A percentile compares a stretch with the other conserved stretches of the same genome.
phyloP scores from a whole-genome alignment of 2,797 vertebrate species.

The Notamacropus eugenii region DNA sequence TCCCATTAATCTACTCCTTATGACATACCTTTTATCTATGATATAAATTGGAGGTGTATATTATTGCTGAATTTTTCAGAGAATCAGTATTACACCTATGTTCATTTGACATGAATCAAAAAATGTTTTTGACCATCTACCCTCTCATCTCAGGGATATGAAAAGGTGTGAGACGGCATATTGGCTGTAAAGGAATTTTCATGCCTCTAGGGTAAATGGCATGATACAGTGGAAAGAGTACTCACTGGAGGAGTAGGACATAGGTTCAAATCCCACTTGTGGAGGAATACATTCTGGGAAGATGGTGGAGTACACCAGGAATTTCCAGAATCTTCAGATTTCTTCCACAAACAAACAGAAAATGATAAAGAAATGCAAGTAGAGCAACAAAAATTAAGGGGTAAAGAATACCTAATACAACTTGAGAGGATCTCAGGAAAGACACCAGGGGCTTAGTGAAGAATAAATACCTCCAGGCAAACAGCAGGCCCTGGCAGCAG shows the following conservation, averaged over 20 bases:
- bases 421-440: not conserved
- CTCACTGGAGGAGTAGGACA: not conserved
- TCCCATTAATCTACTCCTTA: conserved; percentile 35
- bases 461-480: not conserved
- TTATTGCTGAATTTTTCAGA: conserved; percentile 25
- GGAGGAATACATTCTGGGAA: not conserved
- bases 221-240: not conserved
- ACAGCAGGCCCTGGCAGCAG: not conserved
- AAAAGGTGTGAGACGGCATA: not conserved
- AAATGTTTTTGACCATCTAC: not conserved
- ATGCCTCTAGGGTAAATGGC: not conserved
- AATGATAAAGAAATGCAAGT: not conserved
- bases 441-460: not conserved
- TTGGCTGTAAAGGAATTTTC: not conserved
- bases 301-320: not conserved
- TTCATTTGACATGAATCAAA: no score
- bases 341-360: not conserved
- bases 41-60: conserved; percentile 29
- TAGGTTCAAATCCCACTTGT: not conserved
- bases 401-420: not conserved
- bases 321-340: not conserved
- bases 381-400: not conserved
- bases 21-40: not conserved
- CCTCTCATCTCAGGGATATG: not conserved
- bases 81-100: not conserved